phyloP scores from a whole-genome alignment of 2,113 vertebrate species.

The Semnornis frantzii region DNA sequence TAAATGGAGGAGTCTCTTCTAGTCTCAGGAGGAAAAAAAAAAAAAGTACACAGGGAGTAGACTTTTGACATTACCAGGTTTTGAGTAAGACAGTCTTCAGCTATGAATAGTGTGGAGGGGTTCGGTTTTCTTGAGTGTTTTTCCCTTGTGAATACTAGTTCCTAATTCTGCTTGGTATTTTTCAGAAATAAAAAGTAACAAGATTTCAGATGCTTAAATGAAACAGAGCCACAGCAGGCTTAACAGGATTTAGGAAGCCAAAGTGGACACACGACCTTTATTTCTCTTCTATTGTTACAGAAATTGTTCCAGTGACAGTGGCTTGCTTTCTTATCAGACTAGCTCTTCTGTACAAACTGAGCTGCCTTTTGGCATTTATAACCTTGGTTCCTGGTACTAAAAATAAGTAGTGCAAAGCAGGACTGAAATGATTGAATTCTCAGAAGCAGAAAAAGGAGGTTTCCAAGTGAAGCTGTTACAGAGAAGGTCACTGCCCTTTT shows the following conservation, averaged over 20 bases:
- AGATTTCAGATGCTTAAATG: not conserved
- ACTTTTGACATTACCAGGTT: not conserved
- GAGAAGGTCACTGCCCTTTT: not conserved
- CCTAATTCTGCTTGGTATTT: no score
- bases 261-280: not conserved
- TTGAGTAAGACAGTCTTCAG: not conserved
- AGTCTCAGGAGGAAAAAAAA: not conserved
- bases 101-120: rapidly evolving
- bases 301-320: not conserved
- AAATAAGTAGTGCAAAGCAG: not conserved
- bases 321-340: not conserved
- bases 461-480: not conserved
- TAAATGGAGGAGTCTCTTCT: not conserved
- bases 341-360: not conserved
- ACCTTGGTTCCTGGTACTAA: not conserved
- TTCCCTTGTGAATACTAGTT: not conserved
- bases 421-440: not conserved
- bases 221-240: not conserved
- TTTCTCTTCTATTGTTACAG: not conserved
- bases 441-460: not conserved
- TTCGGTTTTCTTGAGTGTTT: not conserved
- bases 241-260: not conserved
- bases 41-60: not conserved
- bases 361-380: not conserved
- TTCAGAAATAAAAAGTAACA: not conserved